Conservation (phyloP, 2,797 vertebrate species). For the Nannoperca obscura region DNA sequence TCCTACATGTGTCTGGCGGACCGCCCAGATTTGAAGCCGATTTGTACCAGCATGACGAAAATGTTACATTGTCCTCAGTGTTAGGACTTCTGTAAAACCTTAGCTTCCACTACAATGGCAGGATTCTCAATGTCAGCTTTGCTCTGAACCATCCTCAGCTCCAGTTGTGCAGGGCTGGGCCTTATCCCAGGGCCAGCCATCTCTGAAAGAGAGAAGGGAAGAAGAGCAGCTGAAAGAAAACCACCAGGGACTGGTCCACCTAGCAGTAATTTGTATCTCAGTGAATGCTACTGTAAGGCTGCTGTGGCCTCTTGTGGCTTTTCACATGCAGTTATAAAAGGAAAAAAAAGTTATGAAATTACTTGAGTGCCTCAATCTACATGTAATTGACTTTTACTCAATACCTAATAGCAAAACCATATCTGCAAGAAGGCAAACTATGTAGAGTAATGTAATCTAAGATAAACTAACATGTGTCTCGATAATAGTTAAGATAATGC, state of each 20-base stretch:
- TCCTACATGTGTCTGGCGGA: slow-evolving; percentile 56
- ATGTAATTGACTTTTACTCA: neutral
- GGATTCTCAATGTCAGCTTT: slow-evolving; percentile 96
- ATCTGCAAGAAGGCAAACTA: neutral
- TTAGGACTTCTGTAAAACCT: slow-evolving; percentile 82
- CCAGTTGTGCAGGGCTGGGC: slow-evolving; percentile 92
- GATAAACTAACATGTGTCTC: neutral
- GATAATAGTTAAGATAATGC: neutral
- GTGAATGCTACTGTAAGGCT: neutral
- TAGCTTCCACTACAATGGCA: slow-evolving; percentile 88
- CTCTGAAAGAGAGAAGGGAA: slow-evolving; percentile 77
- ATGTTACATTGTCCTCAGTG: slow-evolving; percentile 12
- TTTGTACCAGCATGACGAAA: slow-evolving; percentile 12
- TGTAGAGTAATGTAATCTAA: neutral
- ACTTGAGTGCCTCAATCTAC: neutral
- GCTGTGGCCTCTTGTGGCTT: neutral
- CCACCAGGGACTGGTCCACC: neutral
- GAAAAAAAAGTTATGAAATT: neutral
- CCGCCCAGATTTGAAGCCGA: slow-evolving; percentile 8
- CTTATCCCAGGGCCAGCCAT: slow-evolving; percentile 89
- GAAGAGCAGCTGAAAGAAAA: neutral
- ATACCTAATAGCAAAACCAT: neutral
- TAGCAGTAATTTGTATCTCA: neutral
- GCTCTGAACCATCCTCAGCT: slow-evolving; percentile 97
- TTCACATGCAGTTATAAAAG: neutral